phyloP scores from a whole-genome alignment of 2,797 vertebrate species.

The Scarus forsteni region DNA sequence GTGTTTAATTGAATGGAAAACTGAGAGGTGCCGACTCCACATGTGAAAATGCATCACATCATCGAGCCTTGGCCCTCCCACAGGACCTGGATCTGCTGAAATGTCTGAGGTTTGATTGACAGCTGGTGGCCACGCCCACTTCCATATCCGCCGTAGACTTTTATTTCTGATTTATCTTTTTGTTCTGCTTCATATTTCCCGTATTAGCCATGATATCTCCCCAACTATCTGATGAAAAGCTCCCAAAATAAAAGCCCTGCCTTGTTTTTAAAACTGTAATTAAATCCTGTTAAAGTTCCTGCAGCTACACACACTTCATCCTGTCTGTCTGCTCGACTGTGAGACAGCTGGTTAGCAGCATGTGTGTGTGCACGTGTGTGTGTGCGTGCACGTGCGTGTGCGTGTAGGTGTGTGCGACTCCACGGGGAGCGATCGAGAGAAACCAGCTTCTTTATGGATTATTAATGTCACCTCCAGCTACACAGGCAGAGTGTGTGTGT shows the following conservation, averaged over 20 bases:
- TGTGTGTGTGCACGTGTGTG: not conserved
- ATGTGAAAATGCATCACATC: no score
- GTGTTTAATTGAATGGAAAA: no score
- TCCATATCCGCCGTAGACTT: no score
- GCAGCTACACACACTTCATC: not conserved
- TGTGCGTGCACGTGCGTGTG: constrained; percentile 16
- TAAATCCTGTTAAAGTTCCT: constrained; percentile 6
- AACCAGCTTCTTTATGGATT: constrained; percentile 74
- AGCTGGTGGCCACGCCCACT: no score
- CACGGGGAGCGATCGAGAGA: constrained; percentile 61
- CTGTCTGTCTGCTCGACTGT: constrained; percentile 30
- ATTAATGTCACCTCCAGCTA: constrained; percentile 76
- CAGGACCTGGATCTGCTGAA: no score
- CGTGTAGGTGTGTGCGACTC: constrained; percentile 20
- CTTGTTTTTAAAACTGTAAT: not conserved
- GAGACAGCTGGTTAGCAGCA: constrained; percentile 34
- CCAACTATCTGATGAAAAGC: not conserved
- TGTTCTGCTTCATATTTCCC: no score
- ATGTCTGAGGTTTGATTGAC: not conserved
- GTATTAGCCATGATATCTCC: no score
- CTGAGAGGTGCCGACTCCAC: no score
- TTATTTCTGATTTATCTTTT: no score
- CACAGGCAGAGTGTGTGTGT: constrained; percentile 43
- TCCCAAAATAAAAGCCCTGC: not conserved
- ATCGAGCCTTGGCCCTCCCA: no score